These are phyloP conservation scores for Gallinago stenura DNA, from an alignment of 2,797 vertebrate genomes.

Conservation along the genomic window DNA sequence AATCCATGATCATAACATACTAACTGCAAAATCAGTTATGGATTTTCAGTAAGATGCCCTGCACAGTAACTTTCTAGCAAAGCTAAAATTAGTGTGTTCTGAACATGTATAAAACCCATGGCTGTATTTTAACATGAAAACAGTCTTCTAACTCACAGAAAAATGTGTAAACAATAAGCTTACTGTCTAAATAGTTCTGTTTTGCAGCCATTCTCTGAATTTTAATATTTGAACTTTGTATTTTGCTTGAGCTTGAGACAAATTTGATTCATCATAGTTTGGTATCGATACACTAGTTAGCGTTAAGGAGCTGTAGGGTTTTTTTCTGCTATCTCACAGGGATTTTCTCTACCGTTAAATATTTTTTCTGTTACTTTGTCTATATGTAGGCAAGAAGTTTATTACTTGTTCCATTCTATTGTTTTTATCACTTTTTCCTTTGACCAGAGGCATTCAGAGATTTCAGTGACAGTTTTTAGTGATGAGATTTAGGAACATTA, in stretches of 20 bases:
- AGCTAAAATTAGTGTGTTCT: neutral
- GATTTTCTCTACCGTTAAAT: neutral
- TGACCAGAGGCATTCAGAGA: neutral
- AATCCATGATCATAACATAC: neutral
- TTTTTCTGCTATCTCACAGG: neutral
- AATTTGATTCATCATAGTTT: neutral
- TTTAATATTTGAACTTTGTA: neutral
- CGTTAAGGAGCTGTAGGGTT: neutral
- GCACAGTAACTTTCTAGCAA: neutral
- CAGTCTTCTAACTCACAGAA: neutral
- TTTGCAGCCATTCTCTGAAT: neutral
- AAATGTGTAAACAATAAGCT: neutral
- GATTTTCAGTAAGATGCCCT: neutral
- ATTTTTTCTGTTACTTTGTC: neutral
- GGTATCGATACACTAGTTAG: neutral
- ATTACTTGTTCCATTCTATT: neutral
- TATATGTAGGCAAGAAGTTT: neutral
- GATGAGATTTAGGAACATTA: neutral
- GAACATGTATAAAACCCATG: neutral
- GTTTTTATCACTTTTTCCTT: neutral
- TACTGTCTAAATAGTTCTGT: neutral
- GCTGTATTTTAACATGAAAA: neutral
- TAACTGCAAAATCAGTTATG: neutral
- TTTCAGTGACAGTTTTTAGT: neutral
- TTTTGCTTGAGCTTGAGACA: neutral